A percentile compares a stretch with the other conserved stretches of the same genome.
These are phyloP conservation scores for Halcyon smyrnensis DNA, from an alignment of 2,797 vertebrate species.

Conservation along the genomic window DNA sequence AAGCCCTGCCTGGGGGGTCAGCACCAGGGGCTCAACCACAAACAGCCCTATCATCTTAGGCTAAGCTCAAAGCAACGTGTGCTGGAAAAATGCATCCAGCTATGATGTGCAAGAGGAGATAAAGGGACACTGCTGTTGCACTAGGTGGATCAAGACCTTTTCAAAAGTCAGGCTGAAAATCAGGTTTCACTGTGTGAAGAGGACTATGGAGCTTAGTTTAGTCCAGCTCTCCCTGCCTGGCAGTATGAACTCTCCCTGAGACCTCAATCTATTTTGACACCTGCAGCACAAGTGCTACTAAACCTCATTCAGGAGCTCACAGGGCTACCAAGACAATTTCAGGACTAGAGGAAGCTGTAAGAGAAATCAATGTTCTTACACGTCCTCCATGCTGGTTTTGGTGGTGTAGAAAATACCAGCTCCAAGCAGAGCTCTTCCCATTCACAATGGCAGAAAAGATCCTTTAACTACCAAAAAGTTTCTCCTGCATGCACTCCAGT, in stretches of 20 bases:
- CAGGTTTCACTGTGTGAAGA: neutral
- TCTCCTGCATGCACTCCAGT: neutral
- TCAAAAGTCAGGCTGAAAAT: neutral
- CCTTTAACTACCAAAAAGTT: neutral
- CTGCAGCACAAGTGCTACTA: neutral
- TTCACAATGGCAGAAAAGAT: neutral
- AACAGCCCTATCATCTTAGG: neutral
- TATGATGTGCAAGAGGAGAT: neutral
- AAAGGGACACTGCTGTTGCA: neutral
- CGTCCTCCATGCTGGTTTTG: rapidly evolving
- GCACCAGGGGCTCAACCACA: neutral
- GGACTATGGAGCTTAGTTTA: neutral
- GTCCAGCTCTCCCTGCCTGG: neutral
- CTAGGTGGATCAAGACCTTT: neutral
- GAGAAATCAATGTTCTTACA: neutral
- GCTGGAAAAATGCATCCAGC: neutral
- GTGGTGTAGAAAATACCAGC: neutral
- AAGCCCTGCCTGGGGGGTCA: neutral
- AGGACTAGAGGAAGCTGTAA: neutral
- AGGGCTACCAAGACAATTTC: neutral
- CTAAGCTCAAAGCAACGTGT: neutral
- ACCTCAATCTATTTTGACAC: neutral
- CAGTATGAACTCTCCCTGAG: neutral
- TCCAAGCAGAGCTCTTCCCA: neutral
- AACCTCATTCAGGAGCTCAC: neutral